Conservation (phyloP, 2,797 vertebrate species). For the Tenualosa ilisha region DNA sequence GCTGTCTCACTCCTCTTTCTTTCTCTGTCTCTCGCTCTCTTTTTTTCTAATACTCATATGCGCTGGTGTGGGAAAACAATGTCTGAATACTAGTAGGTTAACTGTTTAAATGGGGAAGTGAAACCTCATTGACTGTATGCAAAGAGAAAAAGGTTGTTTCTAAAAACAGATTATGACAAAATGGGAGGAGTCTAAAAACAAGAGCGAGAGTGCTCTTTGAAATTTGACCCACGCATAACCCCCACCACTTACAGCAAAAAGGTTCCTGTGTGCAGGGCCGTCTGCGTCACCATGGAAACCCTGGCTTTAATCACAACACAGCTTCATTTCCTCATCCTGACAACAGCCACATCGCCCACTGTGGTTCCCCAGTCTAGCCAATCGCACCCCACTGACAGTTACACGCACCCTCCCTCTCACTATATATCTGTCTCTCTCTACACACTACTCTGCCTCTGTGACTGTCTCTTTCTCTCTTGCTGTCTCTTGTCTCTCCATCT, state of each 20-base stretch:
- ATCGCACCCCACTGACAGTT: constrained; percentile 44
- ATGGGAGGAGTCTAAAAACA: constrained; percentile 43
- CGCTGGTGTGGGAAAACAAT: constrained; percentile 62
- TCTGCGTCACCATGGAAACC: constrained; percentile 75
- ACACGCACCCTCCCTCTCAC: constrained; percentile 50
- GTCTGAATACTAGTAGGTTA: constrained; percentile 58
- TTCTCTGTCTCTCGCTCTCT: not conserved
- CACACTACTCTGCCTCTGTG: constrained; percentile 19
- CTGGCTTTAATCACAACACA: constrained; percentile 77
- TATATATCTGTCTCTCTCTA: constrained; percentile 36
- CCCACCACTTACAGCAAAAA: constrained; percentile 62
- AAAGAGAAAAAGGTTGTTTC: constrained; percentile 40
- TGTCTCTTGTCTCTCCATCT: not conserved
- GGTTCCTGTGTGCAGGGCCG: constrained; percentile 72
- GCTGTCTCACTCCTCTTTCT: not conserved
- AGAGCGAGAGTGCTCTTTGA: constrained; percentile 73
- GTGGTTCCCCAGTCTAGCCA: constrained; percentile 65
- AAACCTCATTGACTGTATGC: constrained; percentile 58
- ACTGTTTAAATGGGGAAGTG: constrained; percentile 15
- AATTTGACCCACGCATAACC: constrained; percentile 74
- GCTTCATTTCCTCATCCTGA: constrained; percentile 77
- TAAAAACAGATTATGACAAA: constrained; percentile 29
- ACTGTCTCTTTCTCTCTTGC: constrained; percentile 17
- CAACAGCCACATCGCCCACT: constrained; percentile 70
- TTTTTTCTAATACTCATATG: constrained; percentile 26